Percentiles rank a stretch among this genome's conserved stretches.
Conservation (phyloP, 2,888 invertebrate species). For the Napeogenes inachia region DNA sequence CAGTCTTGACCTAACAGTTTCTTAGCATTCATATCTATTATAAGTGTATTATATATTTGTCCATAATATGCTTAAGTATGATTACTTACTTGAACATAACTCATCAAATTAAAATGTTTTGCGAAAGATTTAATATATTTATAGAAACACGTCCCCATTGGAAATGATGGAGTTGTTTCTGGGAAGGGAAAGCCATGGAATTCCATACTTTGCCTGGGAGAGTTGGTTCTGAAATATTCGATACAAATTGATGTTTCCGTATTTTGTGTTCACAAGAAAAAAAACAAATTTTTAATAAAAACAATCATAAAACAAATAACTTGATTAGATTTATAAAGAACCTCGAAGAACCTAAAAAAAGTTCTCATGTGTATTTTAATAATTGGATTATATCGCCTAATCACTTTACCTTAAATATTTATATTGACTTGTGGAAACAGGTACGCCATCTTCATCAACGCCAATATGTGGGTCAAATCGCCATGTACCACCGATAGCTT, state of each 20-base stretch:
- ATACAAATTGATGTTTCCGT: no score
- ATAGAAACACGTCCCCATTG: constrained; percentile 81
- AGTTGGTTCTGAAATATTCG: constrained; percentile 78
- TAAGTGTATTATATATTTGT: no score
- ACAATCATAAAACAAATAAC: no score
- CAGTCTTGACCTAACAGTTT: no score
- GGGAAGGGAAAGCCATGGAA: constrained; percentile 83
- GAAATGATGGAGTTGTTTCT: constrained; percentile 79
- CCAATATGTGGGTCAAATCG: constrained; percentile 82
- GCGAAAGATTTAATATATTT: constrained; percentile 83
- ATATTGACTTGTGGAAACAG: constrained; percentile 89
- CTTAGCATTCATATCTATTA: no score
- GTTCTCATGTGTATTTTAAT: no score
- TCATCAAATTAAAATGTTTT: constrained; percentile 78
- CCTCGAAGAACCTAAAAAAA: no score
- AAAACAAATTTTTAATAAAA: no score
- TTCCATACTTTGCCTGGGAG: constrained; percentile 89
- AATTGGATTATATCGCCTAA: not conserved
- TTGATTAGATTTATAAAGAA: no score
- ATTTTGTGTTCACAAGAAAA: no score
- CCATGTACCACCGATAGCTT: constrained; percentile 89
- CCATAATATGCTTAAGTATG: no score
- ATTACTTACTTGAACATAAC: constrained; percentile 80
- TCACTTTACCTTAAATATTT: constrained; percentile 75
- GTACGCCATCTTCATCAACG: constrained; percentile 80